Evolutionary conservation across 2,888 invertebrate species (phyloP).

Genomic region (Sarcophaga variegata): DNA sequence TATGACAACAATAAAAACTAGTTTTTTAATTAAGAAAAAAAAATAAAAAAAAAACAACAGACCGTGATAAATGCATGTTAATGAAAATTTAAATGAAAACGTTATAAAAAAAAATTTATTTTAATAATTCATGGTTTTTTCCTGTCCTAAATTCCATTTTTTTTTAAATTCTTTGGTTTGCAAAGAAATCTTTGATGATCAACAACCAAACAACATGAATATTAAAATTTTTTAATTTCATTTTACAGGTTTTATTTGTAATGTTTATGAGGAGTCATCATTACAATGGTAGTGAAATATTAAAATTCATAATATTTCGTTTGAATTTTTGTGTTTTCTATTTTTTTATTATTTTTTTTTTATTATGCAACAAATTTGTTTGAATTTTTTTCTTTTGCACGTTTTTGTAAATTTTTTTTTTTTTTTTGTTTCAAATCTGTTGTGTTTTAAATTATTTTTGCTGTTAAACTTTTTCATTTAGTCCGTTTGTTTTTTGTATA

Average conservation of each 20-base stretch:
- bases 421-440: background rate
- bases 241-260: background rate
- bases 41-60: too few relatives aligned
- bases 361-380: background rate
- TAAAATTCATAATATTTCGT: slow-evolving; percentile 41
- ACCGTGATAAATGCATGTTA: background rate
- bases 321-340: slow-evolving; percentile 20
- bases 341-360: background rate
- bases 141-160: background rate
- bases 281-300: background rate
- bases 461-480: slow-evolving; percentile 22
- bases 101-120: background rate
- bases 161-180: background rate
- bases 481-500: background rate
- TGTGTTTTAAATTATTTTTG: background rate
- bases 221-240: background rate
- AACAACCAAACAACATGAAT: background rate
- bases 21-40: too few relatives aligned
- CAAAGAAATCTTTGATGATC: background rate
- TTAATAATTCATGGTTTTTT: too few relatives aligned
- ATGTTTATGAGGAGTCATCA: background rate
- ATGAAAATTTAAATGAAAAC: background rate
- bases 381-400: slow-evolving; percentile 16
- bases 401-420: slow-evolving; percentile 1
- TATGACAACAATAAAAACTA: too few relatives aligned